Evolutionary conservation across 2,113 vertebrate genomes (phyloP).

Genomic region (Austrofundulus limnaeus): DNA sequence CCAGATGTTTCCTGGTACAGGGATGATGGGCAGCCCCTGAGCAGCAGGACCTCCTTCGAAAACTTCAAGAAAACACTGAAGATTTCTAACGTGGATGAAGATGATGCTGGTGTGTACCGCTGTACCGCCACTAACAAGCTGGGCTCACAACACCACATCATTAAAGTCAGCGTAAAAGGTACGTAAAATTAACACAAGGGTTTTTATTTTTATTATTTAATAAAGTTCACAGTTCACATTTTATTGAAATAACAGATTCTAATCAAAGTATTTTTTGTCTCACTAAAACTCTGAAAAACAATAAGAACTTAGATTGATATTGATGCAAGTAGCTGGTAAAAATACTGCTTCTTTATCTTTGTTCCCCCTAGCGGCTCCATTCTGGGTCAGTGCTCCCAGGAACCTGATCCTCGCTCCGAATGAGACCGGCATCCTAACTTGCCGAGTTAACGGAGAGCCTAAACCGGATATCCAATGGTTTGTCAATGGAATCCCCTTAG

Average conservation of each 20-base stretch:
- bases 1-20: slow-evolving; percentile 91
- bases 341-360: too few relatives aligned
- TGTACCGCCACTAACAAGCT: slow-evolving; percentile 87
- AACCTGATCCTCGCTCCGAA: slow-evolving; percentile 95
- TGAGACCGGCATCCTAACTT: slow-evolving; percentile 88
- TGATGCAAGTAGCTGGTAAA: neutral
- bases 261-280: too few relatives aligned
- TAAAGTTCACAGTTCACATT: too few relatives aligned
- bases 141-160: slow-evolving; percentile 83
- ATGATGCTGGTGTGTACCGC: slow-evolving; percentile 89
- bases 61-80: slow-evolving; percentile 91
- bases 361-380: slow-evolving; percentile 85
- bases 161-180: slow-evolving; percentile 95
- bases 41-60: slow-evolving; percentile 79
- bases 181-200: slow-evolving; percentile 6
- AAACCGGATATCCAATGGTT: slow-evolving; percentile 90
- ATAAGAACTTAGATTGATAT: neutral
- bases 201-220: neutral
- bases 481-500: slow-evolving; percentile 87
- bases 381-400: slow-evolving; percentile 91
- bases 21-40: slow-evolving; percentile 84
- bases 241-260: too few relatives aligned
- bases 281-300: too few relatives aligned
- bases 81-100: slow-evolving; percentile 87
- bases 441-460: slow-evolving; percentile 89